These are phyloP conservation scores for Marasmarcha lunaedactyla DNA, from an alignment of 2,888 invertebrate genomes.

Conservation along the genomic window DNA sequence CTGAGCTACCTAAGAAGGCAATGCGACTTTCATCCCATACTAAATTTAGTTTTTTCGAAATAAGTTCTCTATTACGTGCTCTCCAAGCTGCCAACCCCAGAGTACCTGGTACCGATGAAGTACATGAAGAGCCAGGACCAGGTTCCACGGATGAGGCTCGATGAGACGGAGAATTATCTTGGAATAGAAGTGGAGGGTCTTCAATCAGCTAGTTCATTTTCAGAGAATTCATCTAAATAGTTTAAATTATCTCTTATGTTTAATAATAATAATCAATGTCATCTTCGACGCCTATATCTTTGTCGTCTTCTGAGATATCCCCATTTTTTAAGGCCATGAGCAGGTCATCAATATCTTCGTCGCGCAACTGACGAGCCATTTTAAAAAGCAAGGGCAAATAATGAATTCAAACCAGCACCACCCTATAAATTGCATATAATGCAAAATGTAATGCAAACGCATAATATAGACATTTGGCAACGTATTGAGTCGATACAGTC, in stretches of 20 bases:
- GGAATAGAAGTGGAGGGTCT: not conserved
- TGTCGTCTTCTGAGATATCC: slow-evolving; percentile 11
- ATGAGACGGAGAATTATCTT: not conserved
- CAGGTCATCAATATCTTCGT: slow-evolving; percentile 6
- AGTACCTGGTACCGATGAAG: too few relatives aligned
- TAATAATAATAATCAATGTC: slow-evolving; percentile 9
- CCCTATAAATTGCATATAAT: too few relatives aligned
- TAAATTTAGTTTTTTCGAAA: slow-evolving; percentile 10
- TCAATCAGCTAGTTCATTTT: slow-evolving; percentile 3
- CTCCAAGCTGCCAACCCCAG: slow-evolving; percentile 7
- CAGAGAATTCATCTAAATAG: slow-evolving; percentile 8
- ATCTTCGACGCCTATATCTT: slow-evolving; percentile 11
- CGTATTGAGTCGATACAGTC: too few relatives aligned
- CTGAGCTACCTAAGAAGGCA: slow-evolving; percentile 4
- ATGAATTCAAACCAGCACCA: not conserved
- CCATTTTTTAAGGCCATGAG: slow-evolving; percentile 8
- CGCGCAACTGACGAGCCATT: slow-evolving; percentile 7
- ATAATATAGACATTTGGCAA: too few relatives aligned
- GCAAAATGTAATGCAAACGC: too few relatives aligned
- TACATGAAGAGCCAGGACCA: slow-evolving; percentile 1
- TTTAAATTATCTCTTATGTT: slow-evolving; percentile 8
- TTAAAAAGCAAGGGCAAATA: slow-evolving; percentile 5
- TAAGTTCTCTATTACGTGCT: slow-evolving; percentile 7
- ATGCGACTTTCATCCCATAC: slow-evolving; percentile 8
- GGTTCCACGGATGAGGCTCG: not conserved